These are phyloP conservation scores for Pteropus rufus DNA, from an alignment of 2,797 vertebrate species.

Conservation along the genomic window DNA sequence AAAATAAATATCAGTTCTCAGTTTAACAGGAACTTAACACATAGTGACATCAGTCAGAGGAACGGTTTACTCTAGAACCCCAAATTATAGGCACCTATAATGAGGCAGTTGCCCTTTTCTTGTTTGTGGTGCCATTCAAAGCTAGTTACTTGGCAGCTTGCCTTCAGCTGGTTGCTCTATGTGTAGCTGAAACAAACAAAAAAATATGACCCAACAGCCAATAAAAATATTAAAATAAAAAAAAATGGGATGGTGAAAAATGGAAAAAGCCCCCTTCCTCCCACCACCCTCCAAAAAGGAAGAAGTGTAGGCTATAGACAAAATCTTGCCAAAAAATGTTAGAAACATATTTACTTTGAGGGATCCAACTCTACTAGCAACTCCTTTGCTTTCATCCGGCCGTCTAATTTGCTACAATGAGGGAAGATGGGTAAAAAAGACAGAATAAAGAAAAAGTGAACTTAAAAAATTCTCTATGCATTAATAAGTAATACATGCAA, in stretches of 20 bases:
- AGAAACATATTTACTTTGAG: constrained; percentile 92
- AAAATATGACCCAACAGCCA: constrained; percentile 85
- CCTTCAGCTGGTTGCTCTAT: constrained; percentile 84
- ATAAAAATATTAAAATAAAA: constrained; percentile 83
- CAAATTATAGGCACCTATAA: constrained; percentile 77
- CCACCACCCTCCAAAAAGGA: constrained; percentile 82
- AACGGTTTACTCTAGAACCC: constrained; percentile 82
- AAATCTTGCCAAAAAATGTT: constrained; percentile 88
- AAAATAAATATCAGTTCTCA: constrained; percentile 79
- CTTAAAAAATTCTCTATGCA: constrained; percentile 87
- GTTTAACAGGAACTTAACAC: constrained; percentile 68
- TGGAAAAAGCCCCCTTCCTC: constrained; percentile 83
- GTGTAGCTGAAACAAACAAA: constrained; percentile 84
- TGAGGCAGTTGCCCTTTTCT: constrained; percentile 70
- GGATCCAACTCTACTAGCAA: constrained; percentile 91
- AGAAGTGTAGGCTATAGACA: constrained; percentile 85
- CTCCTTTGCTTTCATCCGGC: constrained; percentile 90
- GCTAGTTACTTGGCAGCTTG: constrained; percentile 80
- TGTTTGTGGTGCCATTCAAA: constrained; percentile 77
- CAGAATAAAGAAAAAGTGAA: constrained; percentile 90
- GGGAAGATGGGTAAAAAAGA: constrained; percentile 94
- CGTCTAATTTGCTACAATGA: constrained; percentile 90
- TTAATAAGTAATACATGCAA: constrained; percentile 87
- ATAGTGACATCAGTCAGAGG: constrained; percentile 78
- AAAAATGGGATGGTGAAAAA: constrained; percentile 85